Conservation (phyloP, 2,888 invertebrate genomes). For the Acleris emargana region DNA sequence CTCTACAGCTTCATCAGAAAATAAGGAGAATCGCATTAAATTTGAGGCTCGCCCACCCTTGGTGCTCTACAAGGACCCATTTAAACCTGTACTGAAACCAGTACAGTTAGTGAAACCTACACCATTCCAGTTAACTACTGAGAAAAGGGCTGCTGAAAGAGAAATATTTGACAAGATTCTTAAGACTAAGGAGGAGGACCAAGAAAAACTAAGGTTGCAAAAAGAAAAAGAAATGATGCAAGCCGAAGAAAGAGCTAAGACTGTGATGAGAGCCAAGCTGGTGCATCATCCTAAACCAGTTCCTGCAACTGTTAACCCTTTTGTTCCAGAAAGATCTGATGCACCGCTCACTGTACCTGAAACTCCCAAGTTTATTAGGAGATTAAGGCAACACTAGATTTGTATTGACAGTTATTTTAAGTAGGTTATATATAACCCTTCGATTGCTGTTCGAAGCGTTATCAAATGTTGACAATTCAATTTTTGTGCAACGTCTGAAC, state of each 20-base stretch:
- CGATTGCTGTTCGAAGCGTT: too few species aligned
- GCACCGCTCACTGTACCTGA: conserved; percentile 85
- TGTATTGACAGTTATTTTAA: conserved; percentile 26
- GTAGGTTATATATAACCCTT: background rate
- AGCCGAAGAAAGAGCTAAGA: conserved; percentile 78
- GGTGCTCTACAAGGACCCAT: conserved; percentile 86
- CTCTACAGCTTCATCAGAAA: conserved; percentile 67
- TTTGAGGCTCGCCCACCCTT: conserved; percentile 86
- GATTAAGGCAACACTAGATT: conserved; percentile 57
- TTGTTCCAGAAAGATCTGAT: conserved; percentile 78
- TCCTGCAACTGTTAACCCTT: conserved; percentile 69
- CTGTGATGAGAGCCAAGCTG: conserved; percentile 80
- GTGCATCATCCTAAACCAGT: conserved; percentile 86
- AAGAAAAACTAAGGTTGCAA: conserved; percentile 64
- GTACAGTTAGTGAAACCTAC: conserved; percentile 68
- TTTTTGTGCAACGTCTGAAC: background rate
- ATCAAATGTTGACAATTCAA: background rate
- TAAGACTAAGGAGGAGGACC: conserved; percentile 81
- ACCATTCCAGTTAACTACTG: conserved; percentile 86
- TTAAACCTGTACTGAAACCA: conserved; percentile 82
- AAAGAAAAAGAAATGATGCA: conserved; percentile 65
- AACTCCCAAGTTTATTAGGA: conserved; percentile 83
- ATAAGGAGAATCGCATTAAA: conserved; percentile 70
- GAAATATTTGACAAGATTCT: conserved; percentile 83
- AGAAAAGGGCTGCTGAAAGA: conserved; percentile 85